Evolutionary conservation across 2,888 invertebrate genomes (phyloP).

Genomic region (Drosophila robusta): DNA sequence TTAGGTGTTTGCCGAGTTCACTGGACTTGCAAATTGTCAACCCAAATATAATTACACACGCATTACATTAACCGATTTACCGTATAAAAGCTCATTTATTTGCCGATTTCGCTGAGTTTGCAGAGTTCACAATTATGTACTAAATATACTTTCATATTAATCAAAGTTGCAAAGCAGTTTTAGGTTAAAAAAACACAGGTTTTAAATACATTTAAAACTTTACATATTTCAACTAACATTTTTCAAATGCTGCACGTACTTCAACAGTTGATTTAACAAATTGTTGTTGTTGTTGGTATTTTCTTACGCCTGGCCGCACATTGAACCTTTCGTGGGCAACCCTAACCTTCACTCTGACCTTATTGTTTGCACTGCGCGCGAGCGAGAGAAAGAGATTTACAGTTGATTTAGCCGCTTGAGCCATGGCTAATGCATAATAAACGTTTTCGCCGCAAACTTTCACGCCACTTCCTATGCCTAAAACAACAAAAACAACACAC

Average conservation of each 20-base stretch:
- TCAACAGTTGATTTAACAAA: constrained; percentile 48
- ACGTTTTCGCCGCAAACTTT: constrained; percentile 70
- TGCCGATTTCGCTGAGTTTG: no score
- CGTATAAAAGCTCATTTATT: no score
- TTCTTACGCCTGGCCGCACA: constrained; percentile 52
- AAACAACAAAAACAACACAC: constrained; percentile 16
- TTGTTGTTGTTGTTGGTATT: constrained; percentile 18
- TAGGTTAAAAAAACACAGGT: not conserved
- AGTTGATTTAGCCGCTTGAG: constrained; percentile 76
- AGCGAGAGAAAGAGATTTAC: constrained; percentile 63
- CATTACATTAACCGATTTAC: no score
- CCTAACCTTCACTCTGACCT: constrained; percentile 47
- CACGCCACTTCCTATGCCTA: constrained; percentile 52
- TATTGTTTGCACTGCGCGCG: constrained; percentile 38
- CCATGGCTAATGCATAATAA: constrained; percentile 77
- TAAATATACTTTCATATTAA: not conserved
- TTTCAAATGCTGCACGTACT: constrained; percentile 18
- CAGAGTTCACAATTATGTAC: not conserved
- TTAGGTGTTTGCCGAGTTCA: no score
- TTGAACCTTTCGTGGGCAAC: constrained; percentile 42
- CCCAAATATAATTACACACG: no score
- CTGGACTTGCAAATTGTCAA: no score
- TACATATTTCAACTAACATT: constrained; percentile 19
- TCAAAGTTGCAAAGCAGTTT: constrained; percentile 1
- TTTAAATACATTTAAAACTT: constrained; percentile 5